Evolutionary conservation across 2,113 vertebrate species (phyloP), one percentile per base, ranked within the genome.

Genomic region (Picathartes gymnocephalus): DNA sequence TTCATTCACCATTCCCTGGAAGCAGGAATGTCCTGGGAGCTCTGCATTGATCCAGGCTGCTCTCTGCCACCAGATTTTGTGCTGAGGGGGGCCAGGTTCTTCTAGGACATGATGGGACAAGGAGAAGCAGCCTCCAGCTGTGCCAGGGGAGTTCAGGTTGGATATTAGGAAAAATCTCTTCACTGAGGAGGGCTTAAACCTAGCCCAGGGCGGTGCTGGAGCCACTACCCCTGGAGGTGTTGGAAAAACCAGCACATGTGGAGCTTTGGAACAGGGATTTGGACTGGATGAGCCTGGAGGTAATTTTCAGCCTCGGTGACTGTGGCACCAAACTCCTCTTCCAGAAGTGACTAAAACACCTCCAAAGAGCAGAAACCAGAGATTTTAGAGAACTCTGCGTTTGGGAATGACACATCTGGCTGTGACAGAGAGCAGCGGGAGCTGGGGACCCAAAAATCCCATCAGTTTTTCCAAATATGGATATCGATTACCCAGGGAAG

Each of bases 361-460:
- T 35, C 22, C 45, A 25, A 10, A 31, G 25, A 82, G 50, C 0
- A 64, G n/a, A 35, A 42, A 39, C 3, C 39, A 15, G 28, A 39
- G 60, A 45, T 31, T 48, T 16, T 0, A 13, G 33, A 48, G 69
- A n/a, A 1, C 4, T 25, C 3, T 0, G 12, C 3, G 57, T 1
- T 9, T 5, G 20, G 11, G 35, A 76, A 27, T 39, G 31, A 20
- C 4, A 1, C 9, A 7, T 8, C 16, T 6, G 24, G 51, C 31
- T 76, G 45, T 13, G 2, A 0, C 37, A 56, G 30, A 8, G 13
- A 48, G 27, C 48, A 87, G 31, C 2, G n/a, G 24, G 22, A 77
- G 45, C 0, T 51, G 13, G 6, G 15, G 15, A 39, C 27, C 40
- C 10, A 16, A 24, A 69, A 51, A 33, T n/a, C 78, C 28, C 37